These are phyloP conservation scores for Chrysolophus pictus DNA, from an alignment of 2,797 vertebrate species.

Conservation along the genomic window DNA sequence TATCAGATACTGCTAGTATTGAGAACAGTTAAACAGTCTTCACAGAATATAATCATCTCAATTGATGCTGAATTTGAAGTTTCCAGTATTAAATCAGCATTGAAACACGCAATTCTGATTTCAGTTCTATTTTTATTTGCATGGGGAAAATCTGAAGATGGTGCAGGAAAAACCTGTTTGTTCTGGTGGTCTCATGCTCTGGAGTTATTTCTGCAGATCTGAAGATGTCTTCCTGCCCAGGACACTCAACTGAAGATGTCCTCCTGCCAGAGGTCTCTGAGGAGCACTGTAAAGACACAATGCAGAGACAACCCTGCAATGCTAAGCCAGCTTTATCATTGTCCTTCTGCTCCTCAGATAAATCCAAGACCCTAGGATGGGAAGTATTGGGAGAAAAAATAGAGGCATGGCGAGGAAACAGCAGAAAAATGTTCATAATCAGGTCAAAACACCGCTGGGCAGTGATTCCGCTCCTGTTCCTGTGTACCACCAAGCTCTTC, in stretches of 20 bases:
- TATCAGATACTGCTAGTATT: not conserved
- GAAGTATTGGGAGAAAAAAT: not conserved
- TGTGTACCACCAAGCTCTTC: not conserved
- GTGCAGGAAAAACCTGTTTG: not conserved
- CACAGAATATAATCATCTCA: not conserved
- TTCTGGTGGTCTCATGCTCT: not conserved
- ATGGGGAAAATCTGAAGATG: not conserved
- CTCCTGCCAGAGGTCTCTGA: not conserved
- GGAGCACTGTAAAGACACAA: not conserved
- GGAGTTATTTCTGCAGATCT: not conserved
- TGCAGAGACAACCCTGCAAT: not conserved
- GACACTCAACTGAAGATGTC: not conserved
- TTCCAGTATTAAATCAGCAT: not conserved
- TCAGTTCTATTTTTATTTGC: not conserved
- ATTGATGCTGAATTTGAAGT: not conserved
- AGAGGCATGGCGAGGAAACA: not conserved
- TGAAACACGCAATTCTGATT: not conserved
- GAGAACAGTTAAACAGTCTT: not conserved
- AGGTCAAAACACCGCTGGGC: not conserved
- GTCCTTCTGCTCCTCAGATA: not conserved
- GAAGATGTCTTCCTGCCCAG: not conserved
- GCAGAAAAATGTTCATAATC: not conserved
- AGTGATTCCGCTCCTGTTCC: not conserved
- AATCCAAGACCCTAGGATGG: not conserved
- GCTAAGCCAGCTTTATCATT: not conserved